A percentile compares a stretch with the other conserved stretches of the same genome.
Evolutionary conservation across 2,797 vertebrate species (phyloP).

Genomic region (Pitangus sulphuratus): DNA sequence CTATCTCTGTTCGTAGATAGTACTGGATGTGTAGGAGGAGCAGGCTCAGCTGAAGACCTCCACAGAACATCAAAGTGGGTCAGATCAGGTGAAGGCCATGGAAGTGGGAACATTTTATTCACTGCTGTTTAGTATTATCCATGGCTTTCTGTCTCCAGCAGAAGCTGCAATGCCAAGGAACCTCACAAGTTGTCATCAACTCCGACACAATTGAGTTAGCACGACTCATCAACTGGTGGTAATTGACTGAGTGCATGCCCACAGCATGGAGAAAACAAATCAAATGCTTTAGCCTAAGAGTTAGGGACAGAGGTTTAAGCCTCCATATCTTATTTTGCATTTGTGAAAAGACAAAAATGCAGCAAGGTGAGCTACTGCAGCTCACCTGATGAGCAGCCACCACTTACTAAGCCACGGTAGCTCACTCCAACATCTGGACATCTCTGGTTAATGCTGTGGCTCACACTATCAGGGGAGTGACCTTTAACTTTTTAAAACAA

Average conservation of each 20-base stretch:
- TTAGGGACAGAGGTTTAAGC: neutral
- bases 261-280: neutral
- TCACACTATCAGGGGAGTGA: neutral
- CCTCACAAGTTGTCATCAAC: neutral
- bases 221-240: neutral
- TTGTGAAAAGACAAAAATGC: neutral
- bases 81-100: neutral
- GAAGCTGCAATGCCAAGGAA: neutral
- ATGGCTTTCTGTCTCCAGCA: neutral
- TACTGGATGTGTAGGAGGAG: neutral
- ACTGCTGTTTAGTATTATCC: neutral
- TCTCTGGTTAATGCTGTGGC: neutral
- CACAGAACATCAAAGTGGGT: accelerated
- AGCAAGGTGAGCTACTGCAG: neutral
- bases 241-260: neutral
- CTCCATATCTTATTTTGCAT: neutral
- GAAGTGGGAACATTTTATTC: neutral
- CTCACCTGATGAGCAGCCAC: neutral
- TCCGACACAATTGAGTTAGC: neutral
- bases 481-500: neutral
- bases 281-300: neutral
- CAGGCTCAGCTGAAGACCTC: neutral
- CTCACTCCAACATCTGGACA: neutral
- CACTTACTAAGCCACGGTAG: neutral
- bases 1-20: neutral